Base-by-base conservation (phyloP, 2,797 vertebrate genomes). In the Gadopsis bispinosus region DNA sequence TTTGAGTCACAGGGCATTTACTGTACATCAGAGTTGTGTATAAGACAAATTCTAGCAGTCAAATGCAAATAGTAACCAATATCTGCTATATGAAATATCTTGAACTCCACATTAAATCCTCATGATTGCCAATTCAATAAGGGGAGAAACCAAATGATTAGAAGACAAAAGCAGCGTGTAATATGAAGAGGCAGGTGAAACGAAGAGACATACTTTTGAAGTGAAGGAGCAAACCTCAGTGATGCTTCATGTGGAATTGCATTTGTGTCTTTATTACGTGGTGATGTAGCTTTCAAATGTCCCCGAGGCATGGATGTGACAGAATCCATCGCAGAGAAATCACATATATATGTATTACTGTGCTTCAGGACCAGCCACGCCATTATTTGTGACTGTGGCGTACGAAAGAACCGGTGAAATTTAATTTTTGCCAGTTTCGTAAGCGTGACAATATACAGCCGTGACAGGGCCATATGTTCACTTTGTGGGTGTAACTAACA, bases 281-380 rank as follows among this genome's bases (percentile, higher is more conserved):
- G 11, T 59, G 53, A 80, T 77, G 69, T 41, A 76, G 70, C 56
- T 77, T 68, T 60, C 51, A 66, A 77, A 87, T 51, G n/a, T 65
- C 55, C 29, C 55, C 4, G 29, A 22, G 37, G 60, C 54, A 43
- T 56, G 43, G 71, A 88, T 72, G 64, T 83, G 85, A 85, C 86
- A 90, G 69, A 83, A 83, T 89, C 83, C 75, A 79, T 76, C 47
- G 68, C 43, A 71, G 69, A 43, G 60, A 43, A 80, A 84, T n/a
- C n/a, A n/a, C n/a, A 74, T 54, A 64, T 45, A 65, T 48, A n/a
- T 29, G n/a, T 33, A 69, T 83, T 47, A 85, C 69, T 53, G 50
- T 51, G 48, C 79, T 84, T 75, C 70, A 62, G 54, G 69, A 35
- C 7, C 65, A 35, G 20, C 12, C 26, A 43, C 39, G 51, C 54